Conservation (phyloP, 2,888 invertebrate genomes). For the Megaustenia siamemsis region DNA sequence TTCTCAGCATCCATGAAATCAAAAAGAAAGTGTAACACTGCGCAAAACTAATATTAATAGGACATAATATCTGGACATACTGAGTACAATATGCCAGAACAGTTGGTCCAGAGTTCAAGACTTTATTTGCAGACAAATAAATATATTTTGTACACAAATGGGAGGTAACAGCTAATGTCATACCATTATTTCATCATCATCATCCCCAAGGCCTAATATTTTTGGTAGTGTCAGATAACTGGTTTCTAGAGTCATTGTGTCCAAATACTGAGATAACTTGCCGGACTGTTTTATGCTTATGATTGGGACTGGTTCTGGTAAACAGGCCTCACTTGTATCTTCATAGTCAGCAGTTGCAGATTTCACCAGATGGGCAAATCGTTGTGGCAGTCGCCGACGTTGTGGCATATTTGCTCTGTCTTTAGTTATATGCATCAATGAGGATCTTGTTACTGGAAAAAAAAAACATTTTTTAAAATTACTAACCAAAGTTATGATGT, state of each 20-base stretch:
- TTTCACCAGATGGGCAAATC: constrained; percentile 31
- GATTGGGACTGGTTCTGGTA: constrained; percentile 43
- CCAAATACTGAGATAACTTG: constrained; percentile 1
- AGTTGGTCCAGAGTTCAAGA: too few relatives aligned
- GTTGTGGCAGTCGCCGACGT: constrained; percentile 60
- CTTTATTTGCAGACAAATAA: too few relatives aligned
- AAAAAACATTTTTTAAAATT: background rate
- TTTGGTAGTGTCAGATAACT: constrained; percentile 50
- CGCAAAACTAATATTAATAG: too few relatives aligned
- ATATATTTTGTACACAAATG: background rate
- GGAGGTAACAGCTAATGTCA: constrained; percentile 10
- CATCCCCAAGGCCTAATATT: constrained; percentile 23
- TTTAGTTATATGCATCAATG: constrained; percentile 69
- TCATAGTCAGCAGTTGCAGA: constrained; percentile 16
- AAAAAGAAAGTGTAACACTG: too few relatives aligned
- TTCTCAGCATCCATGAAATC: too few relatives aligned
- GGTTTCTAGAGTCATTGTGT: constrained; percentile 49
- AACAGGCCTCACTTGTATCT: constrained; percentile 54
- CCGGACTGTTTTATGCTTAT: constrained; percentile 28
- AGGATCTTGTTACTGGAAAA: constrained; percentile 68
- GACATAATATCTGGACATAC: too few relatives aligned
- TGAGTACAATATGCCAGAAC: too few relatives aligned
- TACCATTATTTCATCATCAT: constrained; percentile 56
- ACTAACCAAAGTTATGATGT: background rate
- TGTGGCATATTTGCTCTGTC: constrained; percentile 62